These are phyloP conservation scores for Drosophila fuyamai DNA, from an alignment of 1,140 invertebrate genomes.

Conservation along the genomic window DNA sequence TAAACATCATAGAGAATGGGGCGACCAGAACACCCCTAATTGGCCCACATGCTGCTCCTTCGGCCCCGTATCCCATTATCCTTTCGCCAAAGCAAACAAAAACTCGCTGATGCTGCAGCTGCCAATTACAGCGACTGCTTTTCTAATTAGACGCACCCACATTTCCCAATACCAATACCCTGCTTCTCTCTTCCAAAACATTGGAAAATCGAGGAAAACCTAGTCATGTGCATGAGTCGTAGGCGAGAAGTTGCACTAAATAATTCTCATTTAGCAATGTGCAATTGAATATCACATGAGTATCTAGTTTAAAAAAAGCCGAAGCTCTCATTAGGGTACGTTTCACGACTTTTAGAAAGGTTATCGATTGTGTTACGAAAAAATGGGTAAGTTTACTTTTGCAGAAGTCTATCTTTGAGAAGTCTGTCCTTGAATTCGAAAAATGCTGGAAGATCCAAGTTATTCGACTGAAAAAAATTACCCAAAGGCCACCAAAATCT, in stretches of 20 bases:
- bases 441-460: too few species aligned
- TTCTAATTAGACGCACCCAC: slow-evolving; percentile 56
- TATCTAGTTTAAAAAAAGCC: background rate
- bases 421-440: too few species aligned
- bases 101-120: slow-evolving; percentile 46
- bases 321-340: too few species aligned
- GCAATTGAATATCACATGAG: background rate
- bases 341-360: background rate
- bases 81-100: slow-evolving; percentile 11
- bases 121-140: slow-evolving; percentile 54
- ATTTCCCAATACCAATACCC: background rate
- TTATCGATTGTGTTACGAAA: too few species aligned
- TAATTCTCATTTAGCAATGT: background rate
- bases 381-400: too few species aligned
- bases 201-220: slow-evolving; percentile 1
- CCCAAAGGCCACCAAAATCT: background rate
- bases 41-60: background rate
- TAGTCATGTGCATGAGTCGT: slow-evolving; percentile 46
- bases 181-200: background rate
- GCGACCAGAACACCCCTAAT: too few species aligned
- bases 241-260: background rate
- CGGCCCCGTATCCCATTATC: slow-evolving; percentile 2
- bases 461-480: too few species aligned
- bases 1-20: too few species aligned
- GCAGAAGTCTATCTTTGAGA: too few species aligned